A percentile compares a stretch with the other conserved stretches of the same genome.
Evolutionary conservation across 1,140 invertebrate genomes (phyloP).

Genomic region (Drosophila punjabiensis): DNA sequence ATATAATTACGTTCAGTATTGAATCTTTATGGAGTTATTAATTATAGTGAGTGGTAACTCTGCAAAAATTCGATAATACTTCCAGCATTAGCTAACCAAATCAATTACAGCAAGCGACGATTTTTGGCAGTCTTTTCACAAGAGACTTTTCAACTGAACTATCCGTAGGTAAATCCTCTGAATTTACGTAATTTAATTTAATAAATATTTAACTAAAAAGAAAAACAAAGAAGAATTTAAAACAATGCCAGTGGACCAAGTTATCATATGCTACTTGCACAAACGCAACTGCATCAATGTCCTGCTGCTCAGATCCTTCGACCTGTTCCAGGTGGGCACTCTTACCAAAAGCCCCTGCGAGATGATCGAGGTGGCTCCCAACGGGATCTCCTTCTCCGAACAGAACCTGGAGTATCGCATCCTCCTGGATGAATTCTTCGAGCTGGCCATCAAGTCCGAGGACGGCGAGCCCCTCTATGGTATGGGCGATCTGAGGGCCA

Average conservation of each 20-base stretch:
- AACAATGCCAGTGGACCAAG: conserved; percentile 52
- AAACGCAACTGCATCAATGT: conserved; percentile 33
- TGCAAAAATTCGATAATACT: not conserved
- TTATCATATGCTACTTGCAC: conserved; percentile 31
- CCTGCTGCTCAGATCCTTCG: conserved; percentile 46
- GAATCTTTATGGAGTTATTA: not conserved
- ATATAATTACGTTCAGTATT: not conserved
- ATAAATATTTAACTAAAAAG: not conserved
- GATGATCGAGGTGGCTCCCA: conserved; percentile 24
- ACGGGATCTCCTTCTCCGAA: conserved; percentile 45
- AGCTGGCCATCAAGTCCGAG: conserved; percentile 11
- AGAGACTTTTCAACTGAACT: not conserved
- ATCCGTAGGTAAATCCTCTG: not conserved
- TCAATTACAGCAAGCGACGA: conserved; percentile 5
- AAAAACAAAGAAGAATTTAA: not conserved
- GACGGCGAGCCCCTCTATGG: not conserved
- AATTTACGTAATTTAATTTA: not conserved
- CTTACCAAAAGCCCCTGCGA: not conserved
- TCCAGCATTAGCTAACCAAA: not conserved
- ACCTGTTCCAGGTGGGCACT: conserved; percentile 8
- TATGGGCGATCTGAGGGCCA: not conserved
- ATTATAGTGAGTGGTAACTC: not conserved
- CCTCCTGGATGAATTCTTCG: conserved; percentile 24
- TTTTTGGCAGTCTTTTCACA: not conserved
- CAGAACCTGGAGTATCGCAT: conserved; percentile 38